Conservation (phyloP, 2,113 vertebrate species). For the Rhegmatorhina hoffmannsi region DNA sequence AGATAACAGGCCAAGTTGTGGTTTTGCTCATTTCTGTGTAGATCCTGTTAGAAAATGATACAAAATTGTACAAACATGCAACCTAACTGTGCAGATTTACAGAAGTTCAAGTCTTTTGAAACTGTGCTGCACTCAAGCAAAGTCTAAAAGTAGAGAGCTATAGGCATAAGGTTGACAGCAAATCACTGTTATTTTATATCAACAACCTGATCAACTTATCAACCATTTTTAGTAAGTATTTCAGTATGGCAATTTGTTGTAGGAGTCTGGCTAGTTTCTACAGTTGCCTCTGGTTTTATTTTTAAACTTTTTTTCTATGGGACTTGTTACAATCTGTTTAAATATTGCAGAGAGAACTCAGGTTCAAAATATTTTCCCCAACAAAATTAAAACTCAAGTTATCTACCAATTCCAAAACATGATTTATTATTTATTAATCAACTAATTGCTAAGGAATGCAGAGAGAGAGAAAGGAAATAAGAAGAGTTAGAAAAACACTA, state of each 20-base stretch:
- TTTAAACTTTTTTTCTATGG: neutral
- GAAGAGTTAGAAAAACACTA: too few relatives aligned
- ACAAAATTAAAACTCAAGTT: too few relatives aligned
- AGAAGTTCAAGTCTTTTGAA: neutral
- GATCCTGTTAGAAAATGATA: neutral
- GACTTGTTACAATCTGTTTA: too few relatives aligned
- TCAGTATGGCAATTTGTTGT: neutral
- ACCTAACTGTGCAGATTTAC: neutral
- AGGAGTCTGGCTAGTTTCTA: neutral
- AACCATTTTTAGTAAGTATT: neutral
- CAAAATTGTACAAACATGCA: neutral
- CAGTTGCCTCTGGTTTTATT: rapidly evolving
- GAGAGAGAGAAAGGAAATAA: too few relatives aligned
- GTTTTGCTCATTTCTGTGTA: neutral
- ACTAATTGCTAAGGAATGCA: too few relatives aligned
- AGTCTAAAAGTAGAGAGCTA: neutral
- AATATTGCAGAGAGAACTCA: too few relatives aligned
- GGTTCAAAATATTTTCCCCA: too few relatives aligned
- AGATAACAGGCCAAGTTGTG: neutral
- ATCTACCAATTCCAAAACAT: too few relatives aligned
- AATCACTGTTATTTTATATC: neutral
- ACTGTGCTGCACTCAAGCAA: neutral
- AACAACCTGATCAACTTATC: neutral
- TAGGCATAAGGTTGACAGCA: neutral
- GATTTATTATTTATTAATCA: too few relatives aligned